Evolutionary conservation across 2,113 vertebrate species (phyloP), one percentile per base, ranked within the genome.

Genomic region (Oryctolagus cuniculus): DNA sequence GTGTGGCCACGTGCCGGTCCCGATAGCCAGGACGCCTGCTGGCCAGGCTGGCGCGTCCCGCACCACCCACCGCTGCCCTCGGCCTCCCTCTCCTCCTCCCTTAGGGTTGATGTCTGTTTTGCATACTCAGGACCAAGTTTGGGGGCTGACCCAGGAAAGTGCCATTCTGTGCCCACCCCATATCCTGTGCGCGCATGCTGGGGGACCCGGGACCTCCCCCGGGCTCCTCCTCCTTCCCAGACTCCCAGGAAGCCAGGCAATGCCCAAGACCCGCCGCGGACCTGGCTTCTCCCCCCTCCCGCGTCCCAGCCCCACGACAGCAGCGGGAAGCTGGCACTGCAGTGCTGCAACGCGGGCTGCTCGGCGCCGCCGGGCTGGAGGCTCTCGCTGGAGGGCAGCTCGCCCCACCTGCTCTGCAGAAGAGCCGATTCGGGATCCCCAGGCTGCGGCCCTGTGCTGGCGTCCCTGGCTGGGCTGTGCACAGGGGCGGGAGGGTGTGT

Each of bases 401-500:
- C 5, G 34, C 85, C 74, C 88, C 22, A 75, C 34, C 44, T 3
- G 53, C 66, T 6, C 85, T 84, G 79, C 88, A n/a, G 78, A 82
- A 93, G 58, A 24, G 97, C 97, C 94, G 96, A 91, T 12, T 89
- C n/a, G 2, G 75, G 72, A 44, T 96, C 96, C 96, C 77, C 19
- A 31, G 87, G 94, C 86, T 38, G 86, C 9, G 55, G 55, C 5
- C 6, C 63, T 0, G 27, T 7, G 77, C 7, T 67, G 5, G 38
- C 6, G 0, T 0, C 9, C 31, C 6, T 24, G 44, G 36, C 3
- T 27, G 17, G 21, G 58, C 55, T 17, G 55, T 58, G 55, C 55
- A 58, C 55, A 19, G 55, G 17, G 55, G 15, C 2, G 55, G 55
- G 19, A 58, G 55, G 55, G 55, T 19, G 55, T 58, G 55, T 6